Base-by-base conservation (phyloP, 2,888 invertebrate genomes). In the Drosophila emarginata region DNA sequence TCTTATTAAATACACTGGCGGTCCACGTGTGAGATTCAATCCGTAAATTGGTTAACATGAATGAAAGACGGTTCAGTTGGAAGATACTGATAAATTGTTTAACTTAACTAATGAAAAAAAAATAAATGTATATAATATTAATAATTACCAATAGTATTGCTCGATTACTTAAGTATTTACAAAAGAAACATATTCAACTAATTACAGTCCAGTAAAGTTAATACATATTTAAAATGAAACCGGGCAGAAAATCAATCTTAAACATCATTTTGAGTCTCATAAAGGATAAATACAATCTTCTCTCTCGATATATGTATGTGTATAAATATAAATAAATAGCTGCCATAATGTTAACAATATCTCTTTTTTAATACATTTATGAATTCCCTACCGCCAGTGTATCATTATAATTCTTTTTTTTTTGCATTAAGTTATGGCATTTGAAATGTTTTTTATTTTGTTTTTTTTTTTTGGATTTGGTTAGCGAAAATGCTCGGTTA, bases 1-100 rank as follows among this genome's bases (percentile, higher is more conserved):
- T 67, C 9, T 32, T 32, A 32, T 32, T 32, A 1, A 57, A 68
- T 76, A 83, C 72, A 73, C 84, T 83, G 87, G 78, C 76, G 66
- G 63, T 60, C 61, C 57, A 62, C 61, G n/a, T 39, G 21, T 59
- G 40, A 61, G 64, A 79, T 70, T 66, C 65, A 58, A 53, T 28
- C 28, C 3, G 28, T 28, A 28, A 28, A 5, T 28, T 5, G 56
- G 45, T 50, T 28, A 36, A 9, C 39, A 32, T 15, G 23, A 32
- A 40, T 66, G 54, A 39, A 14, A 67, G 28, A 57, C 67, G 67
- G 18, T 67, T 26, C 67, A 11, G 32, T 69, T 57, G 39, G 32
- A 32, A 23, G 28, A 45, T 56, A 53, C 32, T 67, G 28, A 40
- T 59, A 18, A 18, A 15, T 15, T 61, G 28, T 61, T 40, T 61